Conservation (phyloP, 2,113 vertebrate genomes). For the Arenaria interpres region DNA sequence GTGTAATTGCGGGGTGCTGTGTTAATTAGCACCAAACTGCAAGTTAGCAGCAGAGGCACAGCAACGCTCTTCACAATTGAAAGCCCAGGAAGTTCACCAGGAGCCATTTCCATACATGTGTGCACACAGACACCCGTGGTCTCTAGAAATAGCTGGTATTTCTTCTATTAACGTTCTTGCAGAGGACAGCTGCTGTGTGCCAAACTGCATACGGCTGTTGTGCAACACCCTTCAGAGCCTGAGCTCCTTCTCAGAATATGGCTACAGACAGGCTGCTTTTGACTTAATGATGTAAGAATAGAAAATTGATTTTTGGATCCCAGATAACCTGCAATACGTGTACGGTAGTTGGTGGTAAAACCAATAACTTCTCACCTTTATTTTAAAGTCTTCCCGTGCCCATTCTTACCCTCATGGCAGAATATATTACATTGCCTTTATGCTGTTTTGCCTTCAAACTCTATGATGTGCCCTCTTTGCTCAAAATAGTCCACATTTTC, state of each 20-base stretch:
- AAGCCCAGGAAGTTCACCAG: background rate
- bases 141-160: background rate
- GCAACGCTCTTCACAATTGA: background rate
- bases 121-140: accelerated
- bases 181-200: background rate
- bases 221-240: background rate
- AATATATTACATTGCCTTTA: background rate
- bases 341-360: background rate
- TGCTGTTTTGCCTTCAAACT: background rate
- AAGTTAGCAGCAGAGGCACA: background rate
- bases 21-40: background rate
- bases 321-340: background rate
- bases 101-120: background rate
- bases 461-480: background rate
- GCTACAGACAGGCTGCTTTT: background rate
- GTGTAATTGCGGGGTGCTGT: background rate
- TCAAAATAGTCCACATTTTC: background rate
- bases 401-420: background rate
- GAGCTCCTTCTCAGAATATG: background rate
- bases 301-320: background rate
- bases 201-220: background rate
- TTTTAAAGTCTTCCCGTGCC: background rate
- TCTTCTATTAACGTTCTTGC: background rate
- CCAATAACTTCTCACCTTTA: background rate
- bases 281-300: background rate